phyloP scores from a whole-genome alignment of 2,888 invertebrate genomes.

The Drosophila atroscutellata region DNA sequence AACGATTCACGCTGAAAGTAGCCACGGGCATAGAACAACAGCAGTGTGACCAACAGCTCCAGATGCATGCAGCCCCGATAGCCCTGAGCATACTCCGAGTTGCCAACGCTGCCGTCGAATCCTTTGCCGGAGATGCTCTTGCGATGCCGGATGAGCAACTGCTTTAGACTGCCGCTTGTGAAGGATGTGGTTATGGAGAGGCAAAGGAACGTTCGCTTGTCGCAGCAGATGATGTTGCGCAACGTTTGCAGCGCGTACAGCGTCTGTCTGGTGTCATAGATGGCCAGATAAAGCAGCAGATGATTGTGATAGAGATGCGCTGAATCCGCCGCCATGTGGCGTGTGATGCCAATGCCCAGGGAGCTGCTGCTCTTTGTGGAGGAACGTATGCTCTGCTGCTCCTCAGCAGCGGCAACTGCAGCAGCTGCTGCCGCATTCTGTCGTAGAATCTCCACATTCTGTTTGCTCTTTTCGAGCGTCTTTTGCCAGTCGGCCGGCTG shows the following conservation, averaged over 20 bases:
- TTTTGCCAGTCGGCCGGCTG: slow-evolving; percentile 83
- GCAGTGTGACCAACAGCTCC: slow-evolving; percentile 90
- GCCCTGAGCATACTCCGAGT: slow-evolving; percentile 88
- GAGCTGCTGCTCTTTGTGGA: slow-evolving; percentile 68
- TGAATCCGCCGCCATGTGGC: slow-evolving; percentile 42
- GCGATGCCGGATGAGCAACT: slow-evolving; percentile 87
- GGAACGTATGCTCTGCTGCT: slow-evolving; percentile 65
- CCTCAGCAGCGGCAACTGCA: slow-evolving; percentile 62
- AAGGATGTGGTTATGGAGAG: slow-evolving; percentile 91
- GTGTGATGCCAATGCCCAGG: slow-evolving; percentile 35
- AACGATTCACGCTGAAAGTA: slow-evolving; percentile 85
- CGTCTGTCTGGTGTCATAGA: slow-evolving; percentile 90
- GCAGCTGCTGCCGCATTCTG: slow-evolving; percentile 78
- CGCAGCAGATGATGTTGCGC: slow-evolving; percentile 89
- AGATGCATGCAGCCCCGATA: slow-evolving; percentile 92
- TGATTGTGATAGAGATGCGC: slow-evolving; percentile 90
- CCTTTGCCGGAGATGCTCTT: slow-evolving; percentile 91
- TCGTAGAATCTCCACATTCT: slow-evolving; percentile 84
- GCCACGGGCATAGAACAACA: slow-evolving; percentile 92
- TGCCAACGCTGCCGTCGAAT: slow-evolving; percentile 87
- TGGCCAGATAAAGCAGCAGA: slow-evolving; percentile 92
- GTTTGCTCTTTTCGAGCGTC: slow-evolving; percentile 84
- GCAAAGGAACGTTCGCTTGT: slow-evolving; percentile 90
- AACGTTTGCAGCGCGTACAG: slow-evolving; percentile 91
- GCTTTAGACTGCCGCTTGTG: slow-evolving; percentile 86